Evolutionary conservation across 2,113 vertebrate species (phyloP).

Genomic region (Nothocercus nigrocapillus): DNA sequence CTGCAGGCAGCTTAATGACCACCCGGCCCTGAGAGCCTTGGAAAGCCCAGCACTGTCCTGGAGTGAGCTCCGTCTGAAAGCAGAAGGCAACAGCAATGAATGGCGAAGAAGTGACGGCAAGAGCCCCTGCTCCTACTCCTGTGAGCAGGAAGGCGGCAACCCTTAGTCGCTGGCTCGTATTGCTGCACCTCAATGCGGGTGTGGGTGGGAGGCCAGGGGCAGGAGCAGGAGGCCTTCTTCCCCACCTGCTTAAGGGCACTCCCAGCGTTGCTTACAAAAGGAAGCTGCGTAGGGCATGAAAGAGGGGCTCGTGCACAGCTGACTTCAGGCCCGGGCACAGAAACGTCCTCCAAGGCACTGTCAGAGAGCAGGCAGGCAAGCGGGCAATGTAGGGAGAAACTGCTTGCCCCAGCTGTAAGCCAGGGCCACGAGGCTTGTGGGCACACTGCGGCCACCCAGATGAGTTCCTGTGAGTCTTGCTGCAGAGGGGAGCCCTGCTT

Average conservation of each 20-base stretch:
- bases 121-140: fast-evolving
- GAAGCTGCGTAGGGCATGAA: too few relatives aligned
- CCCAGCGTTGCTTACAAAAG: too few relatives aligned
- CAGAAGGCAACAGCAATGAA: neutral
- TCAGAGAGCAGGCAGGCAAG: too few relatives aligned
- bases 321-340: neutral
- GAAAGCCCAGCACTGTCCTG: neutral
- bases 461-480: too few relatives aligned
- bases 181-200: neutral
- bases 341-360: neutral
- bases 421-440: too few relatives aligned
- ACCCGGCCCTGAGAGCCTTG: neutral
- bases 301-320: too few relatives aligned
- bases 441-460: too few relatives aligned
- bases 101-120: fast-evolving
- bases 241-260: too few relatives aligned
- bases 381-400: too few relatives aligned
- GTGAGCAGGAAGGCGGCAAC: neutral
- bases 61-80: neutral
- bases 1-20: neutral
- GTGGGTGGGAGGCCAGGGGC: neutral
- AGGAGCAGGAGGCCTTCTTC: neutral
- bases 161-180: neutral
- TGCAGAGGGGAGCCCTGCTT: too few relatives aligned
- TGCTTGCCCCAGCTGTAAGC: too few relatives aligned